Percentiles rank a stretch among this genome's conserved stretches.
phyloP scores from a whole-genome alignment of 2,797 vertebrate species.

The Limosa lapponica region DNA sequence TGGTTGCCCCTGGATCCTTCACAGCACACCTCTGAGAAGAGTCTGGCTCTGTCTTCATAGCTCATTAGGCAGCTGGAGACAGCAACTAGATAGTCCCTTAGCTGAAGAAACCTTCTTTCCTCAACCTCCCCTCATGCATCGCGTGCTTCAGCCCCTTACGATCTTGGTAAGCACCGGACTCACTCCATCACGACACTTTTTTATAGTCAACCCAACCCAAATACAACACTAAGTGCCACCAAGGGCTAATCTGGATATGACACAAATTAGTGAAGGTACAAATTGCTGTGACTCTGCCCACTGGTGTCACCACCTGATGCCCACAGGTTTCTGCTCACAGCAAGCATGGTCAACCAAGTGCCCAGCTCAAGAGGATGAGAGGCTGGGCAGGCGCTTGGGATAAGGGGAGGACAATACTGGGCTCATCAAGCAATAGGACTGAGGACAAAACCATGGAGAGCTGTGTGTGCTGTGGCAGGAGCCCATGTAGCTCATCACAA shows the following conservation, averaged over 20 bases:
- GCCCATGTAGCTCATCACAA: background rate
- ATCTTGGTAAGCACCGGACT: background rate
- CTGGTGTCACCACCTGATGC: background rate
- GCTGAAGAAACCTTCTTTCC: background rate
- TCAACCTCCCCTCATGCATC: background rate
- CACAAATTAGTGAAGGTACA: background rate
- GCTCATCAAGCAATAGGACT: background rate
- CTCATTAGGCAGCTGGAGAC: background rate
- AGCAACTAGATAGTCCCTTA: background rate
- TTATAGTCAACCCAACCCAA: background rate
- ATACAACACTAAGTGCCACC: background rate
- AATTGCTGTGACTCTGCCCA: background rate
- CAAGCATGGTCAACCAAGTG: accelerated
- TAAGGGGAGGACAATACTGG: background rate
- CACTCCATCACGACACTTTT: accelerated
- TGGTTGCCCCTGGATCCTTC: background rate
- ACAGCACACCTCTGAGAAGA: background rate
- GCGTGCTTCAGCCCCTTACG: background rate
- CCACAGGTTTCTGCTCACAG: background rate
- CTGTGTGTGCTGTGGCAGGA: background rate
- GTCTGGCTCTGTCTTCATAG: background rate
- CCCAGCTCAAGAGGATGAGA: background rate
- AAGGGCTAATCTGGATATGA: background rate
- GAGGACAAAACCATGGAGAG: background rate
- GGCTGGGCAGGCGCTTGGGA: accelerated